These are phyloP conservation scores for Liolophura sinensis DNA, from an alignment of 1,140 invertebrate genomes.

Conservation along the genomic window DNA sequence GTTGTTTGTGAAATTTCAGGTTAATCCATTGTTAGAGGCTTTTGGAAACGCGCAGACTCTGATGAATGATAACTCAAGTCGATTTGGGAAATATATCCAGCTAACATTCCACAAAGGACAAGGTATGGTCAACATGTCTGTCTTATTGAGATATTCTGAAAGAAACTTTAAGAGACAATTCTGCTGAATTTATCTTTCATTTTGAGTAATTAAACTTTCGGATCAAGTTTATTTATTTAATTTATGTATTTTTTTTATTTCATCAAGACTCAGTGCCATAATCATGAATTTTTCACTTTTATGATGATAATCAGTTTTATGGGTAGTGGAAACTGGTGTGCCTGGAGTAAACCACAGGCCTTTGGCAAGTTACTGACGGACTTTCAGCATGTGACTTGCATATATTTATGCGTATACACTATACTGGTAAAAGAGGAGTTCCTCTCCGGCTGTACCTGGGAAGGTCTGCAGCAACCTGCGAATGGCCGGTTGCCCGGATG, in stretches of 20 bases:
- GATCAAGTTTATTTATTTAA: neutral
- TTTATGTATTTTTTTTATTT: neutral
- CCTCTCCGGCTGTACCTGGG: too few species aligned
- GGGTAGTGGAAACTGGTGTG: too few species aligned
- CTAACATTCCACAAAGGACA: conserved; percentile 44
- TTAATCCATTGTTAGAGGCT: conserved; percentile 82
- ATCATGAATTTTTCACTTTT: too few species aligned
- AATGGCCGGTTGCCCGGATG: too few species aligned
- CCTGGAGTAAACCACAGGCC: too few species aligned
- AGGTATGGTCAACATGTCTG: conserved; percentile 20
- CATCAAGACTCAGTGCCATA: too few species aligned
- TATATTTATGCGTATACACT: too few species aligned
- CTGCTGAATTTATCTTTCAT: neutral
- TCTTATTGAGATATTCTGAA: conserved; percentile 1
- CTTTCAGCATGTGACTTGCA: too few species aligned
- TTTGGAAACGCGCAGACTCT: conserved; percentile 81
- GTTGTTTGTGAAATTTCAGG: conserved; percentile 23
- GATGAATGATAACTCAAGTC: conserved; percentile 81
- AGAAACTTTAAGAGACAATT: neutral
- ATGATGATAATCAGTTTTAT: too few species aligned
- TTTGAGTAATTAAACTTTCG: neutral
- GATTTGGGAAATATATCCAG: conserved; percentile 87
- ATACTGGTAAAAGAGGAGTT: too few species aligned
- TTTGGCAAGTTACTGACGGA: too few species aligned
- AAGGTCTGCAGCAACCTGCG: too few species aligned